These are phyloP conservation scores for Aphelocoma californica DNA, from an alignment of 2,797 vertebrate species.

Conservation along the genomic window DNA sequence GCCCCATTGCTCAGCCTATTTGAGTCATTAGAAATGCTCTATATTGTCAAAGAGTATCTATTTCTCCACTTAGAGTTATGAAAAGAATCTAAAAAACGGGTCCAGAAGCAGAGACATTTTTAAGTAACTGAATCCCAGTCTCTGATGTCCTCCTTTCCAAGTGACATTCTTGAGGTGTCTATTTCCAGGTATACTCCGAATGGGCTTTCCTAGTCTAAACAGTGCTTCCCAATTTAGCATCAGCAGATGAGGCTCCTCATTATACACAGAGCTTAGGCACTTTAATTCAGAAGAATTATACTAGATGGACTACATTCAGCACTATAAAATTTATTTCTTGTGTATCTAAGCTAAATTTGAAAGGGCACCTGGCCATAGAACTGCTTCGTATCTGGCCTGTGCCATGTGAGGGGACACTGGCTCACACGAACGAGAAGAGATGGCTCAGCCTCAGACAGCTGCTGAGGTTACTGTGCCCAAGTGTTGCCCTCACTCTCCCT, in stretches of 20 bases:
- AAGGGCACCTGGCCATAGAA: not conserved
- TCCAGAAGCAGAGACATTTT: not conserved
- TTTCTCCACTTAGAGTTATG: not conserved
- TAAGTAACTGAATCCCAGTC: not conserved
- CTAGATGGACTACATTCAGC: not conserved
- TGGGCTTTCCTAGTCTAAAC: not conserved
- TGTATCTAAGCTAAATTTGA: not conserved
- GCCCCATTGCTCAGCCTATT: not conserved
- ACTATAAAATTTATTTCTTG: not conserved
- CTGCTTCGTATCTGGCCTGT: not conserved
- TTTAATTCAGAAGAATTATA: not conserved
- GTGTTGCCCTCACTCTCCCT: not conserved
- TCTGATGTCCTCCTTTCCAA: not conserved
- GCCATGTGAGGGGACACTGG: not conserved
- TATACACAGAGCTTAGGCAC: not conserved
- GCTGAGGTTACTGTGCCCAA: not conserved
- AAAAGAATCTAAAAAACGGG: not conserved
- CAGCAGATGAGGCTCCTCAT: not conserved
- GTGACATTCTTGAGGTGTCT: not conserved
- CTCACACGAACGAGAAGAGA: not conserved
- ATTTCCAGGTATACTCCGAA: not conserved
- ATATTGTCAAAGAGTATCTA: not conserved
- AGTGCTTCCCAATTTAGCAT: not conserved
- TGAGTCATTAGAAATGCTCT: not conserved
- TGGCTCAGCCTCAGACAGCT: not conserved